Base-by-base conservation (phyloP, 2,797 vertebrate genomes). In the Esox lucius region DNA sequence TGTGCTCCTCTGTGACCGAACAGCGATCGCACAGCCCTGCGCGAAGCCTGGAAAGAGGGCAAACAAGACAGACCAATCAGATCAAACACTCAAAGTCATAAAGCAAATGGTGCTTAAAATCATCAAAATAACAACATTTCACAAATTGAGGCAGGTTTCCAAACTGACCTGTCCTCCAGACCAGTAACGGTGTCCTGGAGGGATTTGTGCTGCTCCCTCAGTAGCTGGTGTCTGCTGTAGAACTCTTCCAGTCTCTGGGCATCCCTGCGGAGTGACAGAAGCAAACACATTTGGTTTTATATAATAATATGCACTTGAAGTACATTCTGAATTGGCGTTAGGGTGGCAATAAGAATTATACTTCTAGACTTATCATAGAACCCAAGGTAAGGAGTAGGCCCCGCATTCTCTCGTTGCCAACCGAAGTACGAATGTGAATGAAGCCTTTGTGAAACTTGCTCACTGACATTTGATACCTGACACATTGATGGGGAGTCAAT, bases 231-330 rank as follows among this genome's bases (percentile, higher is more conserved):
- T 85, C 96, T 97, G 53, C 87, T 95, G 84, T 95, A 96, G 89
- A 96, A 98, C 82, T 96, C 94, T 86, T 98, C 95, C 48, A 99
- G 93, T 81, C 93, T 96, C 83, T 97, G 95, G 69, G 97, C 97
- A 86, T 99, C 98, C 89, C 98, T 99, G 86, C 66, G 71, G 56
- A 71, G 46, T 82, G 68, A 78, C 0, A 78, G 7, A 17, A 16
- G 19, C 17, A 67, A 31, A 31, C 17, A 48, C 46, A 19, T 17
- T 12, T 39, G 39, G 24, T 5, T 51, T 33, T 19, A 33, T 31
- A 64, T 2, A 59, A 22, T 9, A 61, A 61, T 61, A 61, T 9
- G 22, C 56, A 61, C 24, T 13, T 24, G 3, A 46, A 61, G 56
- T 61, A 61, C 22, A 24, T 26, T 61, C 24, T 13, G 22, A 24